A percentile compares a stretch with the other conserved stretches of the same genome.
Conservation (phyloP, 2,113 vertebrate genomes). For the Scolopax mira region DNA sequence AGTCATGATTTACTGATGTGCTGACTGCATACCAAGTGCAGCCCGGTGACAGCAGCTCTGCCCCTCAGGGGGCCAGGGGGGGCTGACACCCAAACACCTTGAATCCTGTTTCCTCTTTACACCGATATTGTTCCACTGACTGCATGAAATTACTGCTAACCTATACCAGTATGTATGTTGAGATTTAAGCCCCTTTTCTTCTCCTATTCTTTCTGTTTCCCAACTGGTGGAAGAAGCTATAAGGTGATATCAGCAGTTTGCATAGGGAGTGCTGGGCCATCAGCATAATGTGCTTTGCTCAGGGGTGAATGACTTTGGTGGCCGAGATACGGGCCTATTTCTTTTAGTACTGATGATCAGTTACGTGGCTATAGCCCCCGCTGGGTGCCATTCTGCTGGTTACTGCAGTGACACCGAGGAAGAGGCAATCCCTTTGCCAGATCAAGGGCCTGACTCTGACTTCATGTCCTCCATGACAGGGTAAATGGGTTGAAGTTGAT, state of each 20-base stretch:
- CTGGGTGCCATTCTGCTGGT: background rate
- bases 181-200: background rate
- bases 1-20: background rate
- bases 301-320: background rate
- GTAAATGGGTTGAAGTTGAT: background rate
- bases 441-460: conserved; percentile 2
- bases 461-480: background rate
- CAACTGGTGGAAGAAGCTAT: background rate
- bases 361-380: background rate
- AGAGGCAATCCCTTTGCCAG: background rate
- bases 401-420: background rate
- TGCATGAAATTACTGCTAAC: background rate
- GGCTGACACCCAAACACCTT: background rate
- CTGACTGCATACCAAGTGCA: conserved; percentile 25
- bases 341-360: background rate
- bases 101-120: background rate
- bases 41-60: background rate
- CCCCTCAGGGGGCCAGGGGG: fast-evolving
- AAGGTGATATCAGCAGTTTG: background rate
- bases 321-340: background rate
- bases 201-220: background rate
- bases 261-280: background rate
- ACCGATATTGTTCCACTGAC: background rate
- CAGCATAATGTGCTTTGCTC: background rate
- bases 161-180: background rate